Evolutionary conservation across 2,113 vertebrate species (phyloP), one percentile per base, ranked within the genome.

Genomic region (Fregetta grallaria): DNA sequence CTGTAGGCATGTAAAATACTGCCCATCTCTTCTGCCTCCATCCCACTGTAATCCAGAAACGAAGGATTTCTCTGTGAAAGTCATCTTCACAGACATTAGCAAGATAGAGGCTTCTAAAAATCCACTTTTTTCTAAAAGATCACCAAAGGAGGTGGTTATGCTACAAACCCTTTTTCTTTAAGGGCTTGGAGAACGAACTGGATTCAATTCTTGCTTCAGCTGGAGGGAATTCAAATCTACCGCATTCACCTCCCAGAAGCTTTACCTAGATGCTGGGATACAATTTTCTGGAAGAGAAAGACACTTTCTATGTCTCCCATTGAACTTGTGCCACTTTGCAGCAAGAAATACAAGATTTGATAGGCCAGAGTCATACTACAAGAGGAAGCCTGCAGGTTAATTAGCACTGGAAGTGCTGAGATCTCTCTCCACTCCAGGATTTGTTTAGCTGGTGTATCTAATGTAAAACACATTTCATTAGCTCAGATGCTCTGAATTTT

Each of bases 401-500:
- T 94, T 95, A 94, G 79, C 72, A 77, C 86, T 88, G 59, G 16
- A 97, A 95, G 63, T 32, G 63, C 38, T 77, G 86, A 93, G 63
- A 86, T 77, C 30, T 68, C 52, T 93, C 63, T 88, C 34, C 3
- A 23, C 53, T 95, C 50, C 94, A 95, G 66, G 66, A 92, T 49
- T 59, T 92, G 79, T 88, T 97, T 92, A 88, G 79, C 68, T 91
- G 25, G 49, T 80, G 79, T 55, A 94, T 83, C 67, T 83, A 79
- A 89, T 87, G 26, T 78, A 96, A 96, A 96, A 94, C 4, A 3
- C 38, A 91, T 96, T 91, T 95, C 44, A 84, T 91, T 92, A 67
- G 20, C 52, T 94, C 42, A 77, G 67, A 72, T 66, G 45, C 50
- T 70, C 56, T 71, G 78, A 49, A 88, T 78, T 94, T 92, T 84